Evolutionary conservation across 2,797 vertebrate genomes (phyloP).

Genomic region (Ctenochaetus hawaiiensis): DNA sequence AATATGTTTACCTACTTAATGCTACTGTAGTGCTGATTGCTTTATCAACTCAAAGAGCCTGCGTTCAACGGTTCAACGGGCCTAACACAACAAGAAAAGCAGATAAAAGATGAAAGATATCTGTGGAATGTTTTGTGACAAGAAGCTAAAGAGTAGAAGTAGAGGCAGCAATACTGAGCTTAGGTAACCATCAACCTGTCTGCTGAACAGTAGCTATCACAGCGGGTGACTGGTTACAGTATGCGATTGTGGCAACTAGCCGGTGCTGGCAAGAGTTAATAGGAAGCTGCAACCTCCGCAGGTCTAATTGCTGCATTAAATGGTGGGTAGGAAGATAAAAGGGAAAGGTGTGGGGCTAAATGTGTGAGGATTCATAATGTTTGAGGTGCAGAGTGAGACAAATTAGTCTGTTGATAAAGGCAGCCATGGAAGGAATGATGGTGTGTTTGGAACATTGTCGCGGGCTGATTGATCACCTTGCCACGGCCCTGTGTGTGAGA

Average conservation of each 20-base stretch:
- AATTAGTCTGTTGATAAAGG: conserved; percentile 82
- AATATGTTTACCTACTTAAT: conserved; percentile 75
- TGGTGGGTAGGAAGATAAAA: conserved; percentile 79
- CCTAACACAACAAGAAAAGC: conserved; percentile 28
- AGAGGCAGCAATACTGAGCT: conserved; percentile 14
- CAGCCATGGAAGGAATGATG: conserved; percentile 60
- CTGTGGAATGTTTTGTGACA: conserved; percentile 45
- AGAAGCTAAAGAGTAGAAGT: conserved; percentile 25
- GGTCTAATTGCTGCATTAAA: conserved; percentile 81
- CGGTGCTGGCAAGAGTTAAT: conserved; percentile 70
- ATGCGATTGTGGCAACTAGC: conserved; percentile 57
- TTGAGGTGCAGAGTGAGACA: conserved; percentile 76
- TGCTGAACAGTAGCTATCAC: conserved; percentile 46
- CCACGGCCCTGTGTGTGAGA: conserved; percentile 34
- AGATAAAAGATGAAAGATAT: conserved; percentile 57
- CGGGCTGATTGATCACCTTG: conserved; percentile 76
- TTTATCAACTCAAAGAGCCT: conserved; percentile 66
- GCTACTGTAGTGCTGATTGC: conserved; percentile 66
- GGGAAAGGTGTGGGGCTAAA: conserved; percentile 76
- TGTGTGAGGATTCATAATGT: conserved; percentile 74
- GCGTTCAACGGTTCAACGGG: conserved; percentile 66
- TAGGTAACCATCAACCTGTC: conserved; percentile 24
- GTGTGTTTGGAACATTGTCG: conserved; percentile 69
- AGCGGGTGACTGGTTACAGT: conserved; percentile 57
- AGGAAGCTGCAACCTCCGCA: conserved; percentile 66